A percentile compares a stretch with the other conserved stretches of the same genome.
Evolutionary conservation across 2,797 vertebrate genomes (phyloP).

Genomic region (Leptatherina wallacei): DNA sequence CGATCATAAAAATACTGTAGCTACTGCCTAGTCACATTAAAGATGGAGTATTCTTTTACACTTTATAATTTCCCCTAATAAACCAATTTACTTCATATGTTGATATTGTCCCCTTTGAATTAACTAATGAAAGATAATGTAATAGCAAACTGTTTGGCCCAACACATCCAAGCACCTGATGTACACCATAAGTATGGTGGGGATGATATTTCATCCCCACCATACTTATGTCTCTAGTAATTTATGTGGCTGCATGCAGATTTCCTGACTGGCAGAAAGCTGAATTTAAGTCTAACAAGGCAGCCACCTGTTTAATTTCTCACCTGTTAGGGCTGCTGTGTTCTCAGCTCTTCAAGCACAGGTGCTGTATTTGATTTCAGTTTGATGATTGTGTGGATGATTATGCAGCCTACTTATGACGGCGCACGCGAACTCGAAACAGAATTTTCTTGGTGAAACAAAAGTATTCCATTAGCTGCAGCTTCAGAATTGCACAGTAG

Average conservation of each 20-base stretch:
- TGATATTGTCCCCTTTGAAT: background rate
- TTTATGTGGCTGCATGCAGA: background rate
- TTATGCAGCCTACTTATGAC: background rate
- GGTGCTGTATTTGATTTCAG: slow-evolving; percentile 5
- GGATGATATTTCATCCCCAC: background rate
- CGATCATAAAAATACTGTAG: background rate
- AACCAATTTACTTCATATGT: background rate
- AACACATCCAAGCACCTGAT: background rate
- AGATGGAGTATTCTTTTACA: too few relatives aligned
- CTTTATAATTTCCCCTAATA: too few relatives aligned
- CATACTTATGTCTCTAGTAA: background rate
- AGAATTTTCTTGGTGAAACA: background rate
- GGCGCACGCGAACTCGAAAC: background rate
- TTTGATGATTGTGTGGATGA: background rate
- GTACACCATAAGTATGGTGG: too few relatives aligned
- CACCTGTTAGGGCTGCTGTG: slow-evolving; percentile 25
- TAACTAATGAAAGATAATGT: background rate
- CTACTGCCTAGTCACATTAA: too few relatives aligned
- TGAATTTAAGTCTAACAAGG: background rate
- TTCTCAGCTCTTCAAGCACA: background rate
- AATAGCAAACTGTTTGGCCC: background rate
- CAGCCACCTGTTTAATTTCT: slow-evolving; percentile 24
- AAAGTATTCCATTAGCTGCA: background rate
- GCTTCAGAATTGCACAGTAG: too few relatives aligned
- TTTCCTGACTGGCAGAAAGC: background rate